Evolutionary conservation across 2,113 vertebrate genomes (phyloP).

Genomic region (Fulica atra): DNA sequence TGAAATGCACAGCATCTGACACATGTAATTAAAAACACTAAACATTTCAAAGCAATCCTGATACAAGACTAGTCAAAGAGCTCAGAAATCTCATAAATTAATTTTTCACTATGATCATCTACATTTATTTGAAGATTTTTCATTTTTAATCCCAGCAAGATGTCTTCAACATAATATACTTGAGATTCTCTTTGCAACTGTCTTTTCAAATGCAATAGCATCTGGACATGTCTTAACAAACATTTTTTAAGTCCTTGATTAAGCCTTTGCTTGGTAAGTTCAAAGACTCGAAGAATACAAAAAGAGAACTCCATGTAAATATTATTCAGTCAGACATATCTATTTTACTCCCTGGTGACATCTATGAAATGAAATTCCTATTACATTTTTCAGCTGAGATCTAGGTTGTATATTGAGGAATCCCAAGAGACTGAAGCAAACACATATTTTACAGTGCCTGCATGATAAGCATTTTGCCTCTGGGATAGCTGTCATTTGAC

Average conservation of each 20-base stretch:
- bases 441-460: background rate
- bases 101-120: conserved; percentile 23
- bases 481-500: background rate
- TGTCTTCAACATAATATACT: background rate
- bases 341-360: conserved; percentile 5
- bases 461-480: conserved; percentile 39
- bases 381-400: conserved; percentile 21
- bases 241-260: conserved; percentile 2
- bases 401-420: background rate
- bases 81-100: background rate
- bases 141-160: conserved; percentile 2
- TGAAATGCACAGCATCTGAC: background rate
- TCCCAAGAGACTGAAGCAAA: conserved; percentile 31
- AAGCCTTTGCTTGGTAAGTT: background rate
- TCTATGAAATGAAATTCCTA: conserved; percentile 26
- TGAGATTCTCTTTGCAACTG: background rate
- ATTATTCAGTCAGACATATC: background rate
- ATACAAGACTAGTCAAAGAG: background rate
- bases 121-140: background rate
- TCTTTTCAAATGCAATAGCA: conserved; percentile 3
- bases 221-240: conserved; percentile 12
- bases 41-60: background rate
- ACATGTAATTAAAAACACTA: background rate
- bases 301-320: background rate
- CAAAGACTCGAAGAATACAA: background rate